phyloP scores from a whole-genome alignment of 2,888 invertebrate species.

The Chouioia cunea region DNA sequence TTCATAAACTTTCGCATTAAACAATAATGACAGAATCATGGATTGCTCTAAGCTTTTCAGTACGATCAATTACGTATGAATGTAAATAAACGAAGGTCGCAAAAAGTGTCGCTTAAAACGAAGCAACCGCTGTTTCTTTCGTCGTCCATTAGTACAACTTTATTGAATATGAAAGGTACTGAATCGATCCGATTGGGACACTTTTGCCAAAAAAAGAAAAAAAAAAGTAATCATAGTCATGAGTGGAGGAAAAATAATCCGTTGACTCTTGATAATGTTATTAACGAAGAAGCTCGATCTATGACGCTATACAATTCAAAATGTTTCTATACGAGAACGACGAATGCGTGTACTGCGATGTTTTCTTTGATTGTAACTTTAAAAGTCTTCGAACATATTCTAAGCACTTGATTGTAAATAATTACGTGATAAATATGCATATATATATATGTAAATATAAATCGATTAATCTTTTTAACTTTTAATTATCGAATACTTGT shows the following conservation, averaged over 20 bases:
- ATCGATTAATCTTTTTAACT: conserved; percentile 49
- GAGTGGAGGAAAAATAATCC: conserved; percentile 25
- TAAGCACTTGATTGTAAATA: conserved; percentile 63
- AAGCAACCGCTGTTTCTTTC: conserved; percentile 27
- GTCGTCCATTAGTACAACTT: conserved; percentile 43
- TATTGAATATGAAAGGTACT: conserved; percentile 39
- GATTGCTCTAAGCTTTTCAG: conserved; percentile 34
- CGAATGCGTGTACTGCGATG: conserved; percentile 61
- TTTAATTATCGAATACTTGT: conserved; percentile 49
- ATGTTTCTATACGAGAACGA: conserved; percentile 59
- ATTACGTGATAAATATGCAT: conserved; percentile 63
- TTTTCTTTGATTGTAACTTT: conserved; percentile 60
- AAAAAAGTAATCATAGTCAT: conserved; percentile 6
- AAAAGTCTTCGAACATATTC: conserved; percentile 62
- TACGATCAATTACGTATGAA: conserved; percentile 36
- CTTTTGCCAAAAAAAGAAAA: conserved; percentile 35
- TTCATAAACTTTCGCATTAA: conserved; percentile 37
- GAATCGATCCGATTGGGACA: conserved; percentile 31
- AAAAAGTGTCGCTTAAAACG: conserved; percentile 34
- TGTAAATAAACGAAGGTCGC: conserved; percentile 1
- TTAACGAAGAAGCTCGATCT: conserved; percentile 36
- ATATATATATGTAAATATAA: conserved; percentile 58
- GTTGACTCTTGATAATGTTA: conserved; percentile 39
- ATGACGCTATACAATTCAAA: conserved; percentile 42
- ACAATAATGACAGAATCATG: conserved; percentile 19